Evolutionary conservation across 23 tunicate genomes (phyloP), one percentile per base, ranked within the genome.

Genomic region (Diplosoma virens): DNA sequence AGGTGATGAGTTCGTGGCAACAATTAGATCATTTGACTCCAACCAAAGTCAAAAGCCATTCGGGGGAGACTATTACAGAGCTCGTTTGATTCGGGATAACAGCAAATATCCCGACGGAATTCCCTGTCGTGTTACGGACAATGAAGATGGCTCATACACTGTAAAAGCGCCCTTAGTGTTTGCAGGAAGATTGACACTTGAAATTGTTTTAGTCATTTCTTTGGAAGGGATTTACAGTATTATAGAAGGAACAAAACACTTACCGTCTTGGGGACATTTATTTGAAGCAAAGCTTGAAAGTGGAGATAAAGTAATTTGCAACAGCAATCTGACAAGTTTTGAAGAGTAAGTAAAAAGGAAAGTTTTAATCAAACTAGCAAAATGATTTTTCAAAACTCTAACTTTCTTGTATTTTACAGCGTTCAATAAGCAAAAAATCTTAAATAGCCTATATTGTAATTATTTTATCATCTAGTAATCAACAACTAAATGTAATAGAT

Each of bases 31-130:
- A 28, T 37, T 76, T 33, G 81, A 83, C 33, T 16, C 50, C 0
- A 29, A 75, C 4, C 81, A 81, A 36, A 29, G 21, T 17, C 47
- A 20, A 25, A 74, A 83, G 31, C 14, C 6, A 28, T 75, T 76
- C 37, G 87, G 87, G 3, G 87, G 87, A 37, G 87, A 83, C 33
- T 83, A 46, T 50, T 83, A 77, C 22, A 32, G 74, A 1, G 87
- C 81, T 4, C 41, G 66, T 6, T 29, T 83, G 17, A 25, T 47
- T 30, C 36, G 34, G 17, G 75, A 45, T 54, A 35, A 17, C 22
- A 28, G 16, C 34, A 28, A 25, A 2, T 47, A 27, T 36, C 56
- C 35, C 5, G 89, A 76, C 77, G 83, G 82, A 22, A 59, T 77
- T 21, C 70, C 82, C 18, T 77, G 82, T 29, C 21, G 21, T 24